phyloP scores from a whole-genome alignment of 1,140 invertebrate species.

The Brachionus sp. region DNA sequence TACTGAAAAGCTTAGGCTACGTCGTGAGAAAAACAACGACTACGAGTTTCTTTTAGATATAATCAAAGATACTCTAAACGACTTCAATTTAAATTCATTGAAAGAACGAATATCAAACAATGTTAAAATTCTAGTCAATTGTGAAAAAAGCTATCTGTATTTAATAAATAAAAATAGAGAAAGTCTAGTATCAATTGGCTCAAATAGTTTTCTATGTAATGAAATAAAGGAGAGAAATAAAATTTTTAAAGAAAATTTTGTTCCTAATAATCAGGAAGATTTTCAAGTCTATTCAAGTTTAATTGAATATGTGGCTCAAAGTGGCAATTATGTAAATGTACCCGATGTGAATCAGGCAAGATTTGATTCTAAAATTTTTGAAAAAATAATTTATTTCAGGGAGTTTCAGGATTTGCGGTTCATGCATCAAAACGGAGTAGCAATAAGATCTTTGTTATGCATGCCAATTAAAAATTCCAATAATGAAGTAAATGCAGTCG shows the following conservation, averaged over 20 bases:
- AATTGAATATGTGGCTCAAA: slow-evolving; percentile 51
- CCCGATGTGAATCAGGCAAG: slow-evolving; percentile 59
- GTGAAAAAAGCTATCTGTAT: neutral
- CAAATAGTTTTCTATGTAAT: neutral
- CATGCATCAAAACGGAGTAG: neutral
- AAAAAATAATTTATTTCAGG: neutral
- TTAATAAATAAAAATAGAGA: slow-evolving; percentile 15
- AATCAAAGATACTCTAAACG: slow-evolving; percentile 2
- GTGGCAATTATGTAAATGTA: slow-evolving; percentile 54
- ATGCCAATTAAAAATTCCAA: slow-evolving; percentile 93
- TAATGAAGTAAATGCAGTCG: slow-evolving; percentile 90
- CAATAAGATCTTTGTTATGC: slow-evolving; percentile 56
- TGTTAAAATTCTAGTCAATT: slow-evolving; percentile 7
- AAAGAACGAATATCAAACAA: neutral
- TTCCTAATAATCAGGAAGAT: neutral
- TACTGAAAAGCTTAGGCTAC: neutral
- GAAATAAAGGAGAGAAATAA: neutral
- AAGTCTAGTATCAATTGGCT: neutral
- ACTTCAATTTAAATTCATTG: neutral
- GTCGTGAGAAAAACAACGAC: slow-evolving; percentile 6
- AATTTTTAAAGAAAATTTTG: neutral
- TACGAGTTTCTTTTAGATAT: slow-evolving; percentile 16
- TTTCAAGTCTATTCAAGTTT: slow-evolving; percentile 44
- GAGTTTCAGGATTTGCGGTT: neutral
- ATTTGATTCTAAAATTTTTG: neutral